Percentiles rank a stretch among this genome's conserved stretches.
Evolutionary conservation across 2,888 invertebrate genomes (phyloP).

Genomic region (Chalcosyrphus nemorum): DNA sequence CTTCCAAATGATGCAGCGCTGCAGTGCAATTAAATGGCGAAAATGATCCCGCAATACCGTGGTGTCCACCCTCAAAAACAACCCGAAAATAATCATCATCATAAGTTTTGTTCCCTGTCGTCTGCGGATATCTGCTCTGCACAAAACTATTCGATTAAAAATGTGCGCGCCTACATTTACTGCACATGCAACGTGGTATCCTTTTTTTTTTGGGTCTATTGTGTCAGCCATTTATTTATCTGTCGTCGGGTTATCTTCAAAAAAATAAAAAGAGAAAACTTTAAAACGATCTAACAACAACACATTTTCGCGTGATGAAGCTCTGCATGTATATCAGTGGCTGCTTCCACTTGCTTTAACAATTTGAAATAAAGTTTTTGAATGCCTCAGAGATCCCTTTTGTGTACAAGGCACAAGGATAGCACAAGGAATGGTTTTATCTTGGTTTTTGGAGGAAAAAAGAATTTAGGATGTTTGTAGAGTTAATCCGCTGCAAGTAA

Average conservation of each 20-base stretch:
- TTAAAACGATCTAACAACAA: slow-evolving; percentile 10
- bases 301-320: slow-evolving; percentile 30
- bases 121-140: slow-evolving; percentile 38
- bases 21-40: too few species aligned
- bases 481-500: background rate
- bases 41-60: too few species aligned
- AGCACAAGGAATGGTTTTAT: background rate
- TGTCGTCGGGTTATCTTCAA: slow-evolving; percentile 32
- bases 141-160: slow-evolving; percentile 29
- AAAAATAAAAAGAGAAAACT: slow-evolving; percentile 11
- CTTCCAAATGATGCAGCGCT: too few species aligned
- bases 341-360: slow-evolving; percentile 28
- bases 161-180: background rate
- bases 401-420: background rate
- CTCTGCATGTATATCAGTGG: slow-evolving; percentile 12
- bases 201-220: background rate
- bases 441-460: background rate
- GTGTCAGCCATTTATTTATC: slow-evolving; percentile 2
- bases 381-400: background rate
- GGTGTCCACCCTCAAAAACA: too few species aligned
- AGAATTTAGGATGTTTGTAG: background rate
- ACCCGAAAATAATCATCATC: slow-evolving; percentile 29
- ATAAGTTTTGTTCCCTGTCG: slow-evolving; percentile 11
- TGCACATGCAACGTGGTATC: background rate
- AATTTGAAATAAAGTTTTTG: slow-evolving; percentile 11